These are phyloP conservation scores for Tipula helvola DNA, from an alignment of 2,888 invertebrate species.

Conservation along the genomic window DNA sequence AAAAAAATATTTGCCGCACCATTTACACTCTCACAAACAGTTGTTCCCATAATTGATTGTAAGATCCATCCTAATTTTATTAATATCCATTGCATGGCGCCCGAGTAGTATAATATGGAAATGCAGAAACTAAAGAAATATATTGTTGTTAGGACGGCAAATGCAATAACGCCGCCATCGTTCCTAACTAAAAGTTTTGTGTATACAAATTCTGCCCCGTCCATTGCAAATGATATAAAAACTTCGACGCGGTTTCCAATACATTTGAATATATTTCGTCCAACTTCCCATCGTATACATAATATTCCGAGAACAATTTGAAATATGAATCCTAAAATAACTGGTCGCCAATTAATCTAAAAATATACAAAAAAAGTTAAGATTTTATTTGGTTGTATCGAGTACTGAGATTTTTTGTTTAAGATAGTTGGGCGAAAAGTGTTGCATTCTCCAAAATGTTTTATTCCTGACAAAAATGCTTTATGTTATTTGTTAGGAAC, in stretches of 20 bases:
- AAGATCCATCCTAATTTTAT: constrained; percentile 67
- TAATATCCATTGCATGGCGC: constrained; percentile 78
- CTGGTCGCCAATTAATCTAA: constrained; percentile 65
- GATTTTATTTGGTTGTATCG: background rate
- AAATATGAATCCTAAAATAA: constrained; percentile 63
- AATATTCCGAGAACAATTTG: constrained; percentile 78
- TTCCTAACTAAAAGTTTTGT: constrained; percentile 50
- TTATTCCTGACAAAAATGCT: too few species aligned
- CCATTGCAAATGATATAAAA: constrained; percentile 66
- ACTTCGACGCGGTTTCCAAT: constrained; percentile 50
- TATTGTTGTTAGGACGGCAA: constrained; percentile 77
- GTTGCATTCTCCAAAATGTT: too few species aligned
- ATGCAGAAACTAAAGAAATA: constrained; percentile 90
- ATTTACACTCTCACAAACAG: constrained; percentile 88
- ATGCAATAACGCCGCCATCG: constrained; percentile 58
- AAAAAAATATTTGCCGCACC: constrained; percentile 92
- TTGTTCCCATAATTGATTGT: constrained; percentile 63
- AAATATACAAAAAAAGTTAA: background rate
- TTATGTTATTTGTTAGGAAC: too few species aligned
- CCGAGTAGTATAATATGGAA: constrained; percentile 78
- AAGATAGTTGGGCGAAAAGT: too few species aligned
- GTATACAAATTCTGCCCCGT: constrained; percentile 77
- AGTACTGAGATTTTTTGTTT: too few species aligned
- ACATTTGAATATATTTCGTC: constrained; percentile 50
- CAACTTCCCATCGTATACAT: constrained; percentile 74